Percentiles rank a stretch among this genome's conserved stretches.
phyloP scores from a whole-genome alignment of 2,888 invertebrate species.

The Hemithea aestivaria region DNA sequence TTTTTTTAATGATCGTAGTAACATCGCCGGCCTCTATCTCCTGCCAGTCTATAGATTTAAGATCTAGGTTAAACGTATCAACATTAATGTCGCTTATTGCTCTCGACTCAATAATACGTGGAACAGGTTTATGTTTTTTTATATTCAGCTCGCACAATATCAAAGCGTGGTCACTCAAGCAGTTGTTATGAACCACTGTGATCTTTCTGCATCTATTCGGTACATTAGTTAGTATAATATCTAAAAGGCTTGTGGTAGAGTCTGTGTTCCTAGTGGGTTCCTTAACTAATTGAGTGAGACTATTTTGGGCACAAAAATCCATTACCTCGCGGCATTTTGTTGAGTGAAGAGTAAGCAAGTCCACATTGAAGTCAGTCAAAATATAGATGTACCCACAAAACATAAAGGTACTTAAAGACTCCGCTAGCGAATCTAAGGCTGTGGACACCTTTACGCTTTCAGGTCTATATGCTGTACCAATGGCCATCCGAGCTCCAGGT shows the following conservation, averaged over 20 bases:
- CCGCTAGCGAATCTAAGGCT: slow-evolving; percentile 7
- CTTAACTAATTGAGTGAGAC: background rate
- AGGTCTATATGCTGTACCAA: too few species aligned
- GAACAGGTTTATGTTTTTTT: background rate
- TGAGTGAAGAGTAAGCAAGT: slow-evolving; percentile 5
- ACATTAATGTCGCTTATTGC: background rate
- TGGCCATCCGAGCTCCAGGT: too few species aligned
- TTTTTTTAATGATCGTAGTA: background rate
- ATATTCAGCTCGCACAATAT: slow-evolving; percentile 1
- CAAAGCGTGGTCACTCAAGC: slow-evolving; percentile 1
- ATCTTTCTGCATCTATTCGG: slow-evolving; percentile 2
- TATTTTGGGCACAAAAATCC: background rate
- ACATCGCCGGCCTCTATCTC: background rate
- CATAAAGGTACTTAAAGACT: slow-evolving; percentile 14
- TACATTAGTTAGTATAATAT: slow-evolving; percentile 16
- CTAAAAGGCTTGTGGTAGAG: slow-evolving; percentile 10
- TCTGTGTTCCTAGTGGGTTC: slow-evolving; percentile 17
- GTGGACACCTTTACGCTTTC: too few species aligned
- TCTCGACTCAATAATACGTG: background rate
- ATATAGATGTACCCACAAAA: slow-evolving; percentile 14
- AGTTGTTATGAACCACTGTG: background rate
- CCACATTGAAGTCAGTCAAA: slow-evolving; percentile 17
- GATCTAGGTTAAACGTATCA: background rate
- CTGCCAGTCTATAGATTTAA: background rate
- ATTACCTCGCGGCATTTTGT: background rate